These are phyloP conservation scores for Tonatia bakeri DNA, from an alignment of 2,113 vertebrate genomes.

Conservation along the genomic window DNA sequence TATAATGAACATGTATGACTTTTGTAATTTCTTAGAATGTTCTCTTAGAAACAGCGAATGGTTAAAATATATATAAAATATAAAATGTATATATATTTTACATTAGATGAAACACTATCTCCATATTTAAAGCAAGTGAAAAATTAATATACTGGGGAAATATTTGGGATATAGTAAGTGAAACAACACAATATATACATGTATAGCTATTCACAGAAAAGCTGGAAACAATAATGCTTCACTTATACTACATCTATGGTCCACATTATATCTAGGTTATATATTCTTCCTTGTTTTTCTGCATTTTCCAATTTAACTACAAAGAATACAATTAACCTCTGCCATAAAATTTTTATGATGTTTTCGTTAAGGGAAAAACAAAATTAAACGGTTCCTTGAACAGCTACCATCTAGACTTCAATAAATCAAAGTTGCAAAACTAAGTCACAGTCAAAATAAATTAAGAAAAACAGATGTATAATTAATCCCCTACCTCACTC, in stretches of 20 bases:
- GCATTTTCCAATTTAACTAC: conserved; percentile 32
- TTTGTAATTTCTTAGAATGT: neutral
- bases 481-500: conserved; percentile 87
- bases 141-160: neutral
- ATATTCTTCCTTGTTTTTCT: neutral
- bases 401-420: neutral
- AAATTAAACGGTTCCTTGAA: conserved; percentile 27
- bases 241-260: neutral
- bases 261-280: neutral
- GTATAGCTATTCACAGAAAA: neutral
- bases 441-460: conserved; percentile 10
- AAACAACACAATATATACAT: neutral
- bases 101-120: neutral
- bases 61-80: neutral
- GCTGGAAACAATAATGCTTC: neutral
- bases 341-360: neutral
- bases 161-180: neutral
- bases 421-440: conserved; percentile 42
- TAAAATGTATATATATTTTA: too few relatives aligned
- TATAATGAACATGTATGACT: neutral
- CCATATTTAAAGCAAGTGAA: neutral
- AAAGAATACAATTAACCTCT: conserved; percentile 1
- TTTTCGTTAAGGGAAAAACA: conserved; percentile 1
- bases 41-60: neutral
- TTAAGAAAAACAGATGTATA: neutral